A percentile compares a stretch with the other conserved stretches of the same genome.
These are phyloP conservation scores for Blera fallax DNA, from an alignment of 2,888 invertebrate species.

Conservation along the genomic window DNA sequence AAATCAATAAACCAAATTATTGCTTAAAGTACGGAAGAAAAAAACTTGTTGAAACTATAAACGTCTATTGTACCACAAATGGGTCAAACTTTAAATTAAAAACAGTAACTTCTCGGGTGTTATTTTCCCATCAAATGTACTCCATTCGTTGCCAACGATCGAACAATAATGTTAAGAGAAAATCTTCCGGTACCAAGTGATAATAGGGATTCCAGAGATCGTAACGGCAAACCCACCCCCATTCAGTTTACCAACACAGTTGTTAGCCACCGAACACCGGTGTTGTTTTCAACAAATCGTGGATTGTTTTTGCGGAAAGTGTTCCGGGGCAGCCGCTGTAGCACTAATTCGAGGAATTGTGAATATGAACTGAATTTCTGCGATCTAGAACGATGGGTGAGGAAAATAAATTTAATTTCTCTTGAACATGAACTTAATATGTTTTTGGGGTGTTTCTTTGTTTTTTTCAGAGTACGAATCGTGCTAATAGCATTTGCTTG, in stretches of 20 bases:
- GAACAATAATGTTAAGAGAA: constrained; percentile 61
- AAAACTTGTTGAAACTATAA: constrained; percentile 62
- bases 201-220: constrained; percentile 39
- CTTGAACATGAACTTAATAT: constrained; percentile 18
- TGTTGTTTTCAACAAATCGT: constrained; percentile 79
- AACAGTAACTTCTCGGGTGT: not conserved
- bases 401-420: not conserved
- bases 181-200: constrained; percentile 39
- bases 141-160: not conserved
- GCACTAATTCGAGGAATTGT: constrained; percentile 8
- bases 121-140: constrained; percentile 37
- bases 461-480: constrained; percentile 68
- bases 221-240: constrained; percentile 31
- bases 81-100: not conserved
- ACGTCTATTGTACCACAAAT: not conserved
- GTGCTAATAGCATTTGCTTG: constrained; percentile 65
- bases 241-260: constrained; percentile 64
- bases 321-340: not conserved
- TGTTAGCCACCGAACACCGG: constrained; percentile 77
- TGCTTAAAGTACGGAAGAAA: not conserved
- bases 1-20: constrained; percentile 50
- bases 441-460: not conserved
- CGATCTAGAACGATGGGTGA: constrained; percentile 69
- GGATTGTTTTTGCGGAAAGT: constrained; percentile 77
- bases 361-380: constrained; percentile 65